Evolutionary conservation across 1,140 invertebrate genomes (phyloP).

Genomic region (Temnothorax nylanderi): DNA sequence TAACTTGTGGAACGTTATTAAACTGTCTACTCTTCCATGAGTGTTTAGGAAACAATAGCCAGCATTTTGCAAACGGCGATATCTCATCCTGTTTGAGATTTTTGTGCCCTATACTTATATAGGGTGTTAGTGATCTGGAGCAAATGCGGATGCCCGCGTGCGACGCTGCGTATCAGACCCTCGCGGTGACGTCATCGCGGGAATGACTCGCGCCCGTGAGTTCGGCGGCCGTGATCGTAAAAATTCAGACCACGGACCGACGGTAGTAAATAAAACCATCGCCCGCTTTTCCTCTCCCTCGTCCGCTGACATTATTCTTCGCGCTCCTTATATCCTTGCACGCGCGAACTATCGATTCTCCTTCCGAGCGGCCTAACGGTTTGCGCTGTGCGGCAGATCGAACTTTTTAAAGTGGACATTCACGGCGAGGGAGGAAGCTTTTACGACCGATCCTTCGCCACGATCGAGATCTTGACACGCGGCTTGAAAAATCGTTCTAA

Average conservation of each 20-base stretch:
- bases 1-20: not conserved
- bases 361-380: constrained; percentile 6
- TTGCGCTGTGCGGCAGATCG: constrained; percentile 20
- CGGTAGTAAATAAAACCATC: constrained; percentile 74
- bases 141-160: not conserved
- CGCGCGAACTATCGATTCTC: constrained; percentile 66
- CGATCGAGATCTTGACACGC: constrained; percentile 27
- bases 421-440: constrained; percentile 17
- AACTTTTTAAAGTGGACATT: constrained; percentile 58
- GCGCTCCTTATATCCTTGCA: constrained; percentile 62
- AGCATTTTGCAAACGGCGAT: not conserved
- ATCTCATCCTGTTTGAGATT: not conserved
- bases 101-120: not conserved
- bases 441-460: not conserved
- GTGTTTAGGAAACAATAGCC: not conserved
- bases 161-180: constrained; percentile 29
- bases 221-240: constrained; percentile 57
- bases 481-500: constrained; percentile 52
- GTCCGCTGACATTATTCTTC: constrained; percentile 70
- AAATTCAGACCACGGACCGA: constrained; percentile 72
- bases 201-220: constrained; percentile 47
- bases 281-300: constrained; percentile 49
- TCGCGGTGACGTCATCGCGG: constrained; percentile 45
- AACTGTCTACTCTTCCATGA: not conserved
- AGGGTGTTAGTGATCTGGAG: not conserved